Percentiles rank a stretch among this genome's conserved stretches.
Conservation (phyloP, 2,797 vertebrate species). For the Dromococcyx pavoninus region DNA sequence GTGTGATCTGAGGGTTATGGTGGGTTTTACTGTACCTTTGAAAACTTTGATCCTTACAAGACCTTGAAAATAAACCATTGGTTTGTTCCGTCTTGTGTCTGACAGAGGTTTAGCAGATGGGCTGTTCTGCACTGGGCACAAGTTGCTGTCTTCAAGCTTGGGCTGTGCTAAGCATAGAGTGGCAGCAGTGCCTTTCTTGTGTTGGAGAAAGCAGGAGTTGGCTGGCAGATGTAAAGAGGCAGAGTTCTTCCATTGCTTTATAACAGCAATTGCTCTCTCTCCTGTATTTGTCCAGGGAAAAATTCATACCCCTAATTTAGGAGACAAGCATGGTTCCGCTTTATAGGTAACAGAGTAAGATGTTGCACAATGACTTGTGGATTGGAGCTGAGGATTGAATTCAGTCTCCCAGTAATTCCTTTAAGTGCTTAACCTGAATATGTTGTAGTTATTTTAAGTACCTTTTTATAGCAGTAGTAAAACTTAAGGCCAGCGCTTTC, state of each 20-base stretch:
- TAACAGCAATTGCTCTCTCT: fast-evolving
- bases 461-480: slow-evolving; percentile 56
- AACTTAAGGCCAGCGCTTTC: slow-evolving; percentile 34
- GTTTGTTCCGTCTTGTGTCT: background rate
- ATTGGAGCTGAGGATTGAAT: slow-evolving; percentile 40
- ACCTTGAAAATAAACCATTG: background rate
- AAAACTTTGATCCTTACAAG: background rate
- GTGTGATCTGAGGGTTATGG: background rate
- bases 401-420: slow-evolving; percentile 59
- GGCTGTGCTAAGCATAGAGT: background rate
- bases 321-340: background rate
- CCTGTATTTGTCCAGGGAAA: background rate
- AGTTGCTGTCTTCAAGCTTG: background rate
- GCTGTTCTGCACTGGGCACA: background rate
- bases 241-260: background rate
- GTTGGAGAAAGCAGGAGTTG: background rate
- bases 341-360: background rate
- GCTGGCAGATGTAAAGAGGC: background rate
- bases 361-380: slow-evolving; percentile 1
- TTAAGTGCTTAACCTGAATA: slow-evolving; percentile 68
- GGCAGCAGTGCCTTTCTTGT: background rate
- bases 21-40: background rate
- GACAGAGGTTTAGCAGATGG: background rate
- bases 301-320: background rate
- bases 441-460: slow-evolving; percentile 63